phyloP scores from a whole-genome alignment of 2,113 vertebrate species.

The Ceyx melanurus region DNA sequence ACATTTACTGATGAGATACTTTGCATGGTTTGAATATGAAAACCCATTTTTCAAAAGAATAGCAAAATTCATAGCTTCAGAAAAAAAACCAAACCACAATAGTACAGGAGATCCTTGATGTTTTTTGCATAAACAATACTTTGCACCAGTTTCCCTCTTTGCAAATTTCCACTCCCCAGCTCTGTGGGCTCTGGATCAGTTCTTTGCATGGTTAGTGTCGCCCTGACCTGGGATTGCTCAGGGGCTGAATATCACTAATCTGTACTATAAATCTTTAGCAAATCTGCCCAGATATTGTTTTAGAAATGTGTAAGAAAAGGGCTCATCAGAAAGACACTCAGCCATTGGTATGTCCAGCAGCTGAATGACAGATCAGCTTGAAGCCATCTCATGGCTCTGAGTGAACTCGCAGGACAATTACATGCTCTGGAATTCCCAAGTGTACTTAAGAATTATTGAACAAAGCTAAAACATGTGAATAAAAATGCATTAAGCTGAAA shows the following conservation, averaged over 20 bases:
- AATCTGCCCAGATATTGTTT: not conserved
- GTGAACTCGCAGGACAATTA: slow-evolving; percentile 52
- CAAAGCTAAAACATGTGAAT: slow-evolving; percentile 61
- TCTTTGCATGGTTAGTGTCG: not conserved
- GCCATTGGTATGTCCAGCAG: slow-evolving; percentile 7
- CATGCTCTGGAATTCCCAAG: slow-evolving; percentile 40
- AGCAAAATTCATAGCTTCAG: not conserved
- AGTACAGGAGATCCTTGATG: not conserved
- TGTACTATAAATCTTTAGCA: slow-evolving; percentile 23
- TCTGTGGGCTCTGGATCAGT: not conserved
- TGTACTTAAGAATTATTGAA: slow-evolving; percentile 58
- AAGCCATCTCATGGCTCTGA: slow-evolving; percentile 21
- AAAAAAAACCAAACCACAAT: not conserved
- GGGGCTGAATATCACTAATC: not conserved
- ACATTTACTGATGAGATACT: not conserved
- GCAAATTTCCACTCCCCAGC: not conserved
- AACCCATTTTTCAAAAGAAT: not conserved
- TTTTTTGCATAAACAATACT: not conserved
- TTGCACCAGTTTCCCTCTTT: not conserved
- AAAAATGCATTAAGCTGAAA: slow-evolving; percentile 61
- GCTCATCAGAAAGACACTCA: not conserved
- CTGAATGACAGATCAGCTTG: slow-evolving; percentile 29
- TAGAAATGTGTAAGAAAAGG: not conserved
- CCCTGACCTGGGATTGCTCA: not conserved
- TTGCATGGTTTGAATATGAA: not conserved